phyloP scores from a whole-genome alignment of 2,888 invertebrate species.

The Thymelicus acteon region DNA sequence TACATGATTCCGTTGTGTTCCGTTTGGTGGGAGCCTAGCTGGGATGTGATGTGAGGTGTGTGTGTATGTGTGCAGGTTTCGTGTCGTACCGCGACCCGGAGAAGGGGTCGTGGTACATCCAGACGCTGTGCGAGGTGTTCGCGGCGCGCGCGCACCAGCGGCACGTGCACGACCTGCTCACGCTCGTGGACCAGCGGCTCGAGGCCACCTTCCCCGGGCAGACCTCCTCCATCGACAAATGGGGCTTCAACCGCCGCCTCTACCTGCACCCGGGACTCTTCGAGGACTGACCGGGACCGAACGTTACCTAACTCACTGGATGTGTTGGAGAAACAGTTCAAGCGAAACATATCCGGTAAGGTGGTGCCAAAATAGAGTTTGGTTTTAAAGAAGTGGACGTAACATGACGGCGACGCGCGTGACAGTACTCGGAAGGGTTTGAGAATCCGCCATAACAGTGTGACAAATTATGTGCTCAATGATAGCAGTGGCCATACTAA shows the following conservation, averaged over 20 bases:
- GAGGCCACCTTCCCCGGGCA: constrained; percentile 75
- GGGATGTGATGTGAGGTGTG: background rate
- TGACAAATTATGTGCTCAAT: too few species aligned
- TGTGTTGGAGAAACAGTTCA: too few species aligned
- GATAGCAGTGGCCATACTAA: too few species aligned
- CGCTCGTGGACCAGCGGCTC: constrained; percentile 84
- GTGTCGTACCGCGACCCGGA: constrained; percentile 85
- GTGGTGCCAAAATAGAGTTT: too few species aligned
- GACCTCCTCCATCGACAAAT: constrained; percentile 86
- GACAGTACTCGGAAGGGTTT: too few species aligned
- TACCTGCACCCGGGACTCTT: constrained; percentile 88
- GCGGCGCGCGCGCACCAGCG: constrained; percentile 86
- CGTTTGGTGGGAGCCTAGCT: too few species aligned
- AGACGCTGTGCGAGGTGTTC: constrained; percentile 87
- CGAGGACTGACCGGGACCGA: constrained; percentile 47
- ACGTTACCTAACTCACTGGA: too few species aligned
- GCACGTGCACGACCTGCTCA: constrained; percentile 87
- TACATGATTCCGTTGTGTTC: too few species aligned
- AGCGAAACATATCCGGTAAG: too few species aligned
- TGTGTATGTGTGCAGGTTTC: constrained; percentile 70
- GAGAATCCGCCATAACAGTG: too few species aligned
- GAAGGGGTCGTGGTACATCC: constrained; percentile 89
- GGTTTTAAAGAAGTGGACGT: too few species aligned
- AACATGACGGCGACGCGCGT: too few species aligned
- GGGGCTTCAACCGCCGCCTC: constrained; percentile 87